Evolutionary conservation across 92 coral and sea anemone species (phyloP).

Genomic region (Porites cylindrica): DNA sequence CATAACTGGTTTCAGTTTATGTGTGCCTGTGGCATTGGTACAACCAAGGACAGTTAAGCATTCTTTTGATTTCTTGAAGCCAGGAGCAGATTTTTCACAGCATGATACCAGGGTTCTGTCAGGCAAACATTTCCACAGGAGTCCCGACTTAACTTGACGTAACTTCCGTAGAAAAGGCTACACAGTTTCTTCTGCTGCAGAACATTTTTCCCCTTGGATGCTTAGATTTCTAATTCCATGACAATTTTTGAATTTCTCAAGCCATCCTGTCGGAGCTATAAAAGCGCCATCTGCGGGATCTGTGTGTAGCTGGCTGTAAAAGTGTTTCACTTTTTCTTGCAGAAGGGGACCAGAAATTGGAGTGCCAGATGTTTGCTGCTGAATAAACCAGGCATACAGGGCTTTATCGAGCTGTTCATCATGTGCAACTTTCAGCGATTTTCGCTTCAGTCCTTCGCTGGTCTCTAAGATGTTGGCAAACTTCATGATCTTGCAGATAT

Average conservation of each 20-base stretch:
- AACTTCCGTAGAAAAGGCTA: slow-evolving; percentile 40
- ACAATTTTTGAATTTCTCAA: slow-evolving; percentile 48
- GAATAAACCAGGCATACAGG: slow-evolving; percentile 58
- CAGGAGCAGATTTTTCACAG: slow-evolving; percentile 42
- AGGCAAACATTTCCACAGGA: too few relatives aligned
- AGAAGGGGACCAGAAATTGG: slow-evolving; percentile 47
- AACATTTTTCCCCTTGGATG: slow-evolving; percentile 46
- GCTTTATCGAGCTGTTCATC: slow-evolving; percentile 9
- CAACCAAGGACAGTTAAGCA: slow-evolving; percentile 30
- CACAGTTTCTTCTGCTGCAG: slow-evolving; percentile 55
- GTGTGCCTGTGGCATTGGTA: slow-evolving; percentile 46
- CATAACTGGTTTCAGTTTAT: slow-evolving; percentile 51
- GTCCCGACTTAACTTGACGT: slow-evolving; percentile 4
- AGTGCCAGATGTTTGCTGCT: neutral
- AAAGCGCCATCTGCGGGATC: slow-evolving; percentile 43
- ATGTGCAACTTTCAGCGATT: slow-evolving; percentile 6
- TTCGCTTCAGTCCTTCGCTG: slow-evolving; percentile 36
- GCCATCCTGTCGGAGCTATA: slow-evolving; percentile 64
- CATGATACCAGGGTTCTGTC: too few relatives aligned
- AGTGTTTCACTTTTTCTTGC: slow-evolving; percentile 62
- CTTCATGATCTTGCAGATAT: slow-evolving; percentile 37
- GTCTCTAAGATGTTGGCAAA: slow-evolving; percentile 44
- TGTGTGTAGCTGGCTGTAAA: slow-evolving; percentile 36
- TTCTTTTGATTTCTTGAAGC: slow-evolving; percentile 38
- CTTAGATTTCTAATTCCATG: slow-evolving; percentile 53